Evolutionary conservation across 2,888 invertebrate genomes (phyloP), one percentile per base, ranked within the genome.

Genomic region (Torymus aiolomorphi): DNA sequence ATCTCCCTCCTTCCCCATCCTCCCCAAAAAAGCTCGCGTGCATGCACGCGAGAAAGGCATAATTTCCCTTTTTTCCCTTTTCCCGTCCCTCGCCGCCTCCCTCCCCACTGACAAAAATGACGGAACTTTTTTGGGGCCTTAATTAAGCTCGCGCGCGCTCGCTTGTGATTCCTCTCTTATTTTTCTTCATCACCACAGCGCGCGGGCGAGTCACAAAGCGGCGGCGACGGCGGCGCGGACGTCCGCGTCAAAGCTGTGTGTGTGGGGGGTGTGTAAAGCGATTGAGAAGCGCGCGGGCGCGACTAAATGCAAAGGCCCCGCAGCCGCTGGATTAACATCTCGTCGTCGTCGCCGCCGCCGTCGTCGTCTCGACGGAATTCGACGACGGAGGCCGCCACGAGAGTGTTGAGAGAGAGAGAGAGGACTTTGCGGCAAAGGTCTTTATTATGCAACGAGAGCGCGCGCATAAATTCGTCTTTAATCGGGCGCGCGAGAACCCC

Each of bases 361-460:
- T 3, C 13, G 20, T 16, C 56, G 4, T n/a, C 8, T n/a, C 11
- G 13, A 5, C 16, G 8, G 31, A 31, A 31, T 31, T 31, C 31
- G 31, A 31, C 31, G 31, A 31, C 31, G 31, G 31, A 31, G 31
- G 3, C 14, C 20, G 2, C 11, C 16, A 14, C 20, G n/a, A 49
- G 8, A 2, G 24, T 18, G 24, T 10, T 18, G 54, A 54, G 54
- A 24, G n/a, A 18, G 18, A 18, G 14, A 18, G 16, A 52, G 12
- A 51, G 24, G 54, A 14, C 54, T 54, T 12, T 57, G 70, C 70
- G 70, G 14, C 24, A 61, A 18, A 52, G 16, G 52, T 67, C 42
- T 73, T 80, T 72, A 72, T 76, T 80, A 80, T 80, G 80, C 80
- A 80, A 80, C 71, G 76, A 67, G 76, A 80, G 76, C 80, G 61